phyloP scores from a whole-genome alignment of 2,797 vertebrate genomes.

The Melanotaenia pygmaea region DNA sequence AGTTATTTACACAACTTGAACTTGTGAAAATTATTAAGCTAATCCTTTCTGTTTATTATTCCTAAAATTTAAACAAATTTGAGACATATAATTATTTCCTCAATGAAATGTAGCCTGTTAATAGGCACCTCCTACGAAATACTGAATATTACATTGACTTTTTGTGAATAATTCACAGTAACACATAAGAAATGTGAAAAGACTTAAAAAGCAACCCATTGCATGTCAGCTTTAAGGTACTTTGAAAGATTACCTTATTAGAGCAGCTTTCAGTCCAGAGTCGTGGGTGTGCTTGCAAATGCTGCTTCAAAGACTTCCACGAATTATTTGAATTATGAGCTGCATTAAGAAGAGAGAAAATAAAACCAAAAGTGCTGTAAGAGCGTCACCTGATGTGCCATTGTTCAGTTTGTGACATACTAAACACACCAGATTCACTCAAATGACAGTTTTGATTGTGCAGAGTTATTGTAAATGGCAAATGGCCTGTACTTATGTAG shows the following conservation, averaged over 20 bases:
- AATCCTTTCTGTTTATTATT: neutral
- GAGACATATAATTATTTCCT: neutral
- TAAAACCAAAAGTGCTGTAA: neutral
- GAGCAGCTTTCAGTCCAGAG: constrained; percentile 17
- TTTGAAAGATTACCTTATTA: constrained; percentile 17
- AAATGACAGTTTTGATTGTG: neutral
- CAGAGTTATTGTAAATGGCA: neutral
- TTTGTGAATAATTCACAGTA: constrained; percentile 3
- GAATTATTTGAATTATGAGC: neutral
- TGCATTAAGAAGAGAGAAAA: constrained; percentile 15
- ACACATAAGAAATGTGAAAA: neutral
- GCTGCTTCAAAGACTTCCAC: constrained; percentile 34
- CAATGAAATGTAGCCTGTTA: neutral
- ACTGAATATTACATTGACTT: neutral
- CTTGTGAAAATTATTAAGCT: neutral
- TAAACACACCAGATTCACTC: neutral
- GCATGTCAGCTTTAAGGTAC: constrained; percentile 9
- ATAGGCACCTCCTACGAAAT: neutral
- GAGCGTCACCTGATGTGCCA: neutral
- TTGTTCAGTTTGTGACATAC: no score
- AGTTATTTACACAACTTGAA: no score
- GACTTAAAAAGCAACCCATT: constrained; percentile 1
- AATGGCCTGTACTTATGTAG: no score
- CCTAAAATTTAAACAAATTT: neutral
- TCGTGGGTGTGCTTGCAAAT: constrained; percentile 9